A percentile compares a stretch with the other conserved stretches of the same genome.
Evolutionary conservation across 2,888 invertebrate species (phyloP).

Genomic region (Zaprionus bogoriensis): DNA sequence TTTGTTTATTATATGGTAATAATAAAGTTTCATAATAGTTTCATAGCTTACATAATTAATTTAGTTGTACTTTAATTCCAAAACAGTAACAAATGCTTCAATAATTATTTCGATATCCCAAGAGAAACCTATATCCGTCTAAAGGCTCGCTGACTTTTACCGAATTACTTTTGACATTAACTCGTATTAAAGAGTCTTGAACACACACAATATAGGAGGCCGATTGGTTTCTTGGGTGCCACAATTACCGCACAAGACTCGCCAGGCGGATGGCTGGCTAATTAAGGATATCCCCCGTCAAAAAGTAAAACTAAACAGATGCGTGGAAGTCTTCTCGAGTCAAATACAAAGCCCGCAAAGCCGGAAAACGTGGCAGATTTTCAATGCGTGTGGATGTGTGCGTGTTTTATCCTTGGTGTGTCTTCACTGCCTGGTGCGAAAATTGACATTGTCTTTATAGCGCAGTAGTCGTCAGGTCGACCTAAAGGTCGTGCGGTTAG

Average conservation of each 20-base stretch:
- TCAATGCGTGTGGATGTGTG: neutral
- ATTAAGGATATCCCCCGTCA: conserved; percentile 56
- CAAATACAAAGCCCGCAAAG: conserved; percentile 35
- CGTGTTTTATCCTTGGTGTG: neutral
- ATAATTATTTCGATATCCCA: too few relatives aligned
- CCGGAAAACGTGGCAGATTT: conserved; percentile 52
- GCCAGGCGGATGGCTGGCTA: conserved; percentile 22
- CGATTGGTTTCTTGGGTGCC: neutral
- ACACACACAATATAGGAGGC: too few relatives aligned
- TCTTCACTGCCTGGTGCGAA: conserved; percentile 2
- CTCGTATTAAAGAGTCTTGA: too few relatives aligned
- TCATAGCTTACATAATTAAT: too few relatives aligned
- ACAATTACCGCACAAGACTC: neutral
- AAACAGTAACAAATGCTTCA: too few relatives aligned
- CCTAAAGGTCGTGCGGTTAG: conserved; percentile 55
- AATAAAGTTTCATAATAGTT: too few relatives aligned
- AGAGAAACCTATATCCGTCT: too few relatives aligned
- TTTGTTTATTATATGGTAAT: too few relatives aligned
- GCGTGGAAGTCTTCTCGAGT: conserved; percentile 28
- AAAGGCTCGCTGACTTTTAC: too few relatives aligned
- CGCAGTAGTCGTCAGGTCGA: conserved; percentile 2
- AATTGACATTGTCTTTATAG: conserved; percentile 7
- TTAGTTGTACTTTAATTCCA: too few relatives aligned
- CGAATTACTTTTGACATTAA: too few relatives aligned
- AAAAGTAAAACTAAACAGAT: conserved; percentile 17